These are phyloP conservation scores for Lacanobia wlatinum DNA, from an alignment of 2,888 invertebrate species.

Conservation along the genomic window DNA sequence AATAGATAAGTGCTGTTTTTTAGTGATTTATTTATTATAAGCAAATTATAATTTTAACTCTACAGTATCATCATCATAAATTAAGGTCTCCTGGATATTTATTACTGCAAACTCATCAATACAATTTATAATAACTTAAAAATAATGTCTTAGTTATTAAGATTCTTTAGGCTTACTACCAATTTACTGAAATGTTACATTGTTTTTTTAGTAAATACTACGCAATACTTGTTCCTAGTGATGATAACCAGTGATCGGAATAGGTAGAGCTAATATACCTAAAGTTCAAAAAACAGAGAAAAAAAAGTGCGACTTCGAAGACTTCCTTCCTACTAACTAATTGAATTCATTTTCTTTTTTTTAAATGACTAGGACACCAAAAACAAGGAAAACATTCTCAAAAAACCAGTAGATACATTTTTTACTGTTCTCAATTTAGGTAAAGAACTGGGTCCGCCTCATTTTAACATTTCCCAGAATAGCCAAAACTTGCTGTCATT, in stretches of 20 bases:
- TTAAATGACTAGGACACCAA: no score
- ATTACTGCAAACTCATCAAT: constrained; percentile 54
- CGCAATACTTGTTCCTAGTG: constrained; percentile 41
- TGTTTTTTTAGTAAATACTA: constrained; percentile 33
- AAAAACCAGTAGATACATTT: no score
- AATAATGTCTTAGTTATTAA: constrained; percentile 61
- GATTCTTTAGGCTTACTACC: constrained; percentile 56
- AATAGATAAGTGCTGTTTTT: constrained; percentile 56
- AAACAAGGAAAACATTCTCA: no score
- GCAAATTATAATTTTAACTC: constrained; percentile 57
- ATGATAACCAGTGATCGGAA: not conserved
- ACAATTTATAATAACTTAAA: constrained; percentile 66
- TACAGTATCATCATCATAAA: constrained; percentile 43
- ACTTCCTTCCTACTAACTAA: no score
- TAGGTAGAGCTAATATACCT: no score
- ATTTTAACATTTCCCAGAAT: no score
- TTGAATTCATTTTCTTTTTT: no score
- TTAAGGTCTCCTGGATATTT: constrained; percentile 32
- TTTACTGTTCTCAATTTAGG: no score
- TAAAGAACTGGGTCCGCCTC: no score
- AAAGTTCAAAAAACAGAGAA: no score
- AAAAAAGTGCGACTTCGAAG: no score
- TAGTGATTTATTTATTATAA: constrained; percentile 50
- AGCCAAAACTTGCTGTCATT: no score
- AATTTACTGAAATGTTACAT: constrained; percentile 60